phyloP scores from a whole-genome alignment of 2,888 invertebrate species.

The Sphecodes monilicornis region DNA sequence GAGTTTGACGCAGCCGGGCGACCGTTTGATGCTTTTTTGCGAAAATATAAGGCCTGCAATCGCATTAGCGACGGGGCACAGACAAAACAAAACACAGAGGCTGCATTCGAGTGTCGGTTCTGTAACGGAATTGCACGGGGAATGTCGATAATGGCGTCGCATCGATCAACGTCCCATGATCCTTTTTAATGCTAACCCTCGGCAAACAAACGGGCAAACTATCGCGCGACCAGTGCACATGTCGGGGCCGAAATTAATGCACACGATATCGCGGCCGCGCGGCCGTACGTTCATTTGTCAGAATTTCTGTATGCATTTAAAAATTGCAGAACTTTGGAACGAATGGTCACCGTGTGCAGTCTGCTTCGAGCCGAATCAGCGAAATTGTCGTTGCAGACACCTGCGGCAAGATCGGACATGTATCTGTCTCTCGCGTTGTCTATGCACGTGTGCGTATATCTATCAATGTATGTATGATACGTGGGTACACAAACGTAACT shows the following conservation, averaged over 20 bases:
- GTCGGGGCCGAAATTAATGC: slow-evolving; percentile 49
- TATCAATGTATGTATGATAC: slow-evolving; percentile 9
- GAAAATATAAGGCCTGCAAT: background rate
- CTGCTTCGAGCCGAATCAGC: slow-evolving; percentile 42
- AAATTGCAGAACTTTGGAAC: slow-evolving; percentile 54
- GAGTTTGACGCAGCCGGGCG: background rate
- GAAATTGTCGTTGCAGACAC: slow-evolving; percentile 40
- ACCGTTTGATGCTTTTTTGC: background rate
- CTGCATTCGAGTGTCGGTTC: slow-evolving; percentile 9
- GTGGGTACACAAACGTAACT: slow-evolving; percentile 4
- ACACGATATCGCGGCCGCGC: slow-evolving; percentile 36
- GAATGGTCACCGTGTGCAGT: slow-evolving; percentile 18
- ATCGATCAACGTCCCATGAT: slow-evolving; percentile 63
- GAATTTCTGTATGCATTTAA: slow-evolving; percentile 45
- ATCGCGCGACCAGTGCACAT: slow-evolving; percentile 44
- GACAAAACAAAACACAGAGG: background rate
- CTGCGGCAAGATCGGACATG: slow-evolving; percentile 42
- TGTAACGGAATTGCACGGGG: slow-evolving; percentile 48
- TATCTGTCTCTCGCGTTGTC: background rate
- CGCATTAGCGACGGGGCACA: background rate
- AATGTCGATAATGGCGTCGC: slow-evolving; percentile 65
- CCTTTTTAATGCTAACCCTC: slow-evolving; percentile 58
- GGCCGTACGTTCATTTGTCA: slow-evolving; percentile 50
- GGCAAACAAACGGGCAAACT: slow-evolving; percentile 53
- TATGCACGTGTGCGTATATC: background rate